Conservation (phyloP, 2,888 invertebrate species). For the Agrotis segetum region DNA sequence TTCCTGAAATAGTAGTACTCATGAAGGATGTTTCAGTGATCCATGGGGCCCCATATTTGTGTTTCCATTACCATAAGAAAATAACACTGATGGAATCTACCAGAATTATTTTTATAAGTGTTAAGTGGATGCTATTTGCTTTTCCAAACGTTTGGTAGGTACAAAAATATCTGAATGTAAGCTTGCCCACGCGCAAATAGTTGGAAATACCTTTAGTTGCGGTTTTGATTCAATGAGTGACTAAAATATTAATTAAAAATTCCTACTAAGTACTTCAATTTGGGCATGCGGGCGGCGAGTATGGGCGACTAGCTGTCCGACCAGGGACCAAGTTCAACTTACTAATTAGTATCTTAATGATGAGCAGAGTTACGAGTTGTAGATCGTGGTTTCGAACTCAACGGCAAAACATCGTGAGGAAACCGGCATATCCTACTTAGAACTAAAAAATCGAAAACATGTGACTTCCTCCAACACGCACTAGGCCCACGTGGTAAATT, state of each 20-base stretch:
- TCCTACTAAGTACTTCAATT: not conserved
- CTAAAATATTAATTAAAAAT: not conserved
- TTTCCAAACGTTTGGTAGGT: not conserved
- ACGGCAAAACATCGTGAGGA: too few species aligned
- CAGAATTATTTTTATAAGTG: constrained; percentile 45
- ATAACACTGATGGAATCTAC: constrained; percentile 30
- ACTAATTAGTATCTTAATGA: too few species aligned
- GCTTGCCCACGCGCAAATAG: constrained; percentile 7
- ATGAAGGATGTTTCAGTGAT: constrained; percentile 1
- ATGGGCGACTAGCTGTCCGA: too few species aligned
- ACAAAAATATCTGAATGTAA: constrained; percentile 18
- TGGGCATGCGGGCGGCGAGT: too few species aligned
- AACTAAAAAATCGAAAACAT: too few species aligned
- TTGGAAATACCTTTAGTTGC: not conserved
- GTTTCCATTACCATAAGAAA: constrained; percentile 13
- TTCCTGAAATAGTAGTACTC: constrained; percentile 32
- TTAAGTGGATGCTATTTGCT: constrained; percentile 28
- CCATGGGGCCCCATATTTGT: constrained; percentile 17
- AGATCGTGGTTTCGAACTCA: too few species aligned
- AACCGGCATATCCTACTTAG: too few species aligned
- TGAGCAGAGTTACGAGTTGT: too few species aligned
- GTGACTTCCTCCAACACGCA: too few species aligned
- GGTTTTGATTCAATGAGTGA: not conserved
- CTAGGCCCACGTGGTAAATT: too few species aligned
- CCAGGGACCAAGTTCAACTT: too few species aligned